Evolutionary conservation across 2,797 vertebrate species (phyloP).

Genomic region (Petrocephalus sullivani): DNA sequence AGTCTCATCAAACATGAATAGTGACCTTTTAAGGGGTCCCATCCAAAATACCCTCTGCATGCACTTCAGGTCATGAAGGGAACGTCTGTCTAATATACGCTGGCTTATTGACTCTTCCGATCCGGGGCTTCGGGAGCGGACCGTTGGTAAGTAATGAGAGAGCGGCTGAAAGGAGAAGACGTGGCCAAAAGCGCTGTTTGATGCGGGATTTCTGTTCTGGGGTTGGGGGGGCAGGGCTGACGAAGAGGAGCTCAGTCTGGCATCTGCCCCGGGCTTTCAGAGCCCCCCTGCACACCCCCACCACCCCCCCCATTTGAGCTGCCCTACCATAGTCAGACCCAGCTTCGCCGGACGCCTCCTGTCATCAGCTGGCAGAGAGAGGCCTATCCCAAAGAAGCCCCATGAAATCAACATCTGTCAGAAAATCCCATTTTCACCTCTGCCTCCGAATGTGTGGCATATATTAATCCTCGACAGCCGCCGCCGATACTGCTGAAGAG

Average conservation of each 20-base stretch:
- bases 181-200: not conserved
- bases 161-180: not conserved
- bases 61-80: not conserved
- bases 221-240: not conserved
- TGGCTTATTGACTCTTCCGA: not conserved
- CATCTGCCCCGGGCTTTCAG: not conserved
- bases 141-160: not conserved
- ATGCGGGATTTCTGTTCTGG: not conserved
- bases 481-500: not conserved
- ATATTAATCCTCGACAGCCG: not conserved
- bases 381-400: not conserved
- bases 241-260: not conserved
- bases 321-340: not conserved
- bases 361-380: not conserved
- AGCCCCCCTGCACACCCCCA: not conserved
- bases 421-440: not conserved
- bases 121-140: not conserved
- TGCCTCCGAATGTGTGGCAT: not conserved
- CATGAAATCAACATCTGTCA: not conserved
- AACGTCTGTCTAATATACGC: not conserved
- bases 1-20: constrained; percentile 4
- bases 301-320: not conserved
- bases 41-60: not conserved
- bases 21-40: not conserved
- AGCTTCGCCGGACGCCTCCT: not conserved